phyloP scores from a whole-genome alignment of 53 echinoderm and acorn worm genomes.

The Antedon mediterranea region DNA sequence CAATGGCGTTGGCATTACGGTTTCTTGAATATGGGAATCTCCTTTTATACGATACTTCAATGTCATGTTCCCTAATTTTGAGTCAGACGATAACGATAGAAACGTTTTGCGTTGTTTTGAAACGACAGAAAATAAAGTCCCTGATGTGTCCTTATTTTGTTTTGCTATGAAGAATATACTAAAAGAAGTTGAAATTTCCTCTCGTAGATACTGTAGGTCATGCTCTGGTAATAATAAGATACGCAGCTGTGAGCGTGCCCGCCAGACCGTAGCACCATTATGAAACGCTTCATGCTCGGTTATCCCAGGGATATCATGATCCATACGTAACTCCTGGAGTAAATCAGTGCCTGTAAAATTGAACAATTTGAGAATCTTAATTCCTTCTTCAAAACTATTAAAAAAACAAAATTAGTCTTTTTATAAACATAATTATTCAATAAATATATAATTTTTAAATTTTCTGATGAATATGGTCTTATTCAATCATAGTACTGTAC shows the following conservation, averaged over 20 bases:
- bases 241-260: neutral
- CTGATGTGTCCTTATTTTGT: neutral
- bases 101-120: neutral
- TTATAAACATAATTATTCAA: no score
- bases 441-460: no score
- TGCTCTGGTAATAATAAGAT: neutral
- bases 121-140: neutral
- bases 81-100: neutral
- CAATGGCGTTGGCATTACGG: neutral
- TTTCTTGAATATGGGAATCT: neutral
- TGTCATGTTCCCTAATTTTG: neutral
- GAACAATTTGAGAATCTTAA: no score
- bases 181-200: neutral
- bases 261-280: neutral
- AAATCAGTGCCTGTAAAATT: neutral
- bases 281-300: neutral
- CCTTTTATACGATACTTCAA: neutral
- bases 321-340: neutral
- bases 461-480: no score
- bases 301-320: neutral
- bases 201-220: neutral
- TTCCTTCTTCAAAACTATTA: no score
- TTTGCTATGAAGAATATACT: neutral
- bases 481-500: no score
- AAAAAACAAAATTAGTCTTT: no score